Evolutionary conservation across 2,888 invertebrate species (phyloP).

Genomic region (Priapulus caudatus): DNA sequence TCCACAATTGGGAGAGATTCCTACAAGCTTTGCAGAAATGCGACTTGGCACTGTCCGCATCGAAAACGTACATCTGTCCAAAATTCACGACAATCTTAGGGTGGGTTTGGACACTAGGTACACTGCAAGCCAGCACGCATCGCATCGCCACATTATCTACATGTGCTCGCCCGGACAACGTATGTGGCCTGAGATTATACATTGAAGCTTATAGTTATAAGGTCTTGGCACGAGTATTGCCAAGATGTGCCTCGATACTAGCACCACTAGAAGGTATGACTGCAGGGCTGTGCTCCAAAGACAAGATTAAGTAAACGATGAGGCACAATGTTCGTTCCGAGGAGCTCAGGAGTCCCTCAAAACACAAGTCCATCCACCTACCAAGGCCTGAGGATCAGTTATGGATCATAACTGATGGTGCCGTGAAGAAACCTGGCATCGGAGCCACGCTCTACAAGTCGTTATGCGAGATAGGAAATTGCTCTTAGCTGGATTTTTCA

Average conservation of each 20-base stretch:
- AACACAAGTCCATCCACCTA: no score
- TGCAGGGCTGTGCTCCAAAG: no score
- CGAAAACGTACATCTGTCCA: conserved; percentile 16
- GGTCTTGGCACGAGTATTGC: conserved; percentile 13
- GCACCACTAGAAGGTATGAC: conserved; percentile 9
- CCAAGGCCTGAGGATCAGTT: no score
- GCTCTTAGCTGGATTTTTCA: no score
- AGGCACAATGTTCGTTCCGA: no score
- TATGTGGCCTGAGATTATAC: conserved; percentile 14
- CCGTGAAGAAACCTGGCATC: no score
- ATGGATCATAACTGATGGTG: no score
- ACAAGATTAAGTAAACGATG: no score
- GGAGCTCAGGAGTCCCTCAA: no score
- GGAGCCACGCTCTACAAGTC: no score
- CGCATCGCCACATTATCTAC: conserved; percentile 15
- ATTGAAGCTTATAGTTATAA: conserved; percentile 13
- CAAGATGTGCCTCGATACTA: conserved; percentile 9
- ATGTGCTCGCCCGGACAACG: conserved; percentile 16
- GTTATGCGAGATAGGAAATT: no score
- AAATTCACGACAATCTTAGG: conserved; percentile 14
- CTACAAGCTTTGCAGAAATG: conserved; percentile 14
- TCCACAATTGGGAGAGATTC: conserved; percentile 14
- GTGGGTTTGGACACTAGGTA: conserved; percentile 19
- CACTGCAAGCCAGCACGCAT: conserved; percentile 15
- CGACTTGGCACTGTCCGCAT: conserved; percentile 15